These are phyloP conservation scores for Procapra przewalskii DNA, from an alignment of 2,113 vertebrate species.

Conservation along the genomic window DNA sequence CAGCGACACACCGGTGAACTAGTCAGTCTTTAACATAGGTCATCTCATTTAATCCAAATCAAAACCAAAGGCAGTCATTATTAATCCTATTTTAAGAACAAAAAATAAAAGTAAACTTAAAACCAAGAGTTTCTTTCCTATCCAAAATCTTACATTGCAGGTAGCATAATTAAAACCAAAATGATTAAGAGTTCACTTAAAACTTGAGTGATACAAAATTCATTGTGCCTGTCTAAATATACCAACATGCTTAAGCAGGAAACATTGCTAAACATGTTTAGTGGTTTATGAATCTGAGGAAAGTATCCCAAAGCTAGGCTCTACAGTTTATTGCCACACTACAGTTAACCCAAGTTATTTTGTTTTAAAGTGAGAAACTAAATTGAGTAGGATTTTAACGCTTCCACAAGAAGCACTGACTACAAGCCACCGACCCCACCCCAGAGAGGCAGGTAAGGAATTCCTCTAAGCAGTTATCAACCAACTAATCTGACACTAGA, in stretches of 20 bases:
- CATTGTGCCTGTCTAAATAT: not conserved
- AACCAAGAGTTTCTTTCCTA: not conserved
- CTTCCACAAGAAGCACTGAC: not conserved
- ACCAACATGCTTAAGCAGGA: not conserved
- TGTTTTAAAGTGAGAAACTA: constrained; percentile 22
- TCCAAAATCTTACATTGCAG: not conserved
- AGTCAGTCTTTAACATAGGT: not conserved
- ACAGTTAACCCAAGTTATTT: not conserved
- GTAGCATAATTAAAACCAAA: not conserved
- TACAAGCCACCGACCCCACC: not conserved
- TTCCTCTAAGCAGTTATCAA: not conserved
- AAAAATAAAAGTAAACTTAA: not conserved
- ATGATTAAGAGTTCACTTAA: not conserved
- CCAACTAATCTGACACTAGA: not conserved
- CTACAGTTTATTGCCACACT: not conserved
- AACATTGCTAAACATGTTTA: not conserved
- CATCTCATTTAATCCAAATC: not conserved
- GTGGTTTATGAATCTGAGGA: constrained; percentile 6
- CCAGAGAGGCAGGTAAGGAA: not conserved
- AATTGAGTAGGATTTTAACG: not conserved
- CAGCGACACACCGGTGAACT: rapidly evolving
- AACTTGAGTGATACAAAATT: not conserved
- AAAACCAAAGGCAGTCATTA: not conserved
- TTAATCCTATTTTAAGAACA: not conserved
- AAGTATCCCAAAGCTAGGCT: not conserved